Evolutionary conservation across 1,140 invertebrate genomes (phyloP).

Genomic region (Nebria ingens): DNA sequence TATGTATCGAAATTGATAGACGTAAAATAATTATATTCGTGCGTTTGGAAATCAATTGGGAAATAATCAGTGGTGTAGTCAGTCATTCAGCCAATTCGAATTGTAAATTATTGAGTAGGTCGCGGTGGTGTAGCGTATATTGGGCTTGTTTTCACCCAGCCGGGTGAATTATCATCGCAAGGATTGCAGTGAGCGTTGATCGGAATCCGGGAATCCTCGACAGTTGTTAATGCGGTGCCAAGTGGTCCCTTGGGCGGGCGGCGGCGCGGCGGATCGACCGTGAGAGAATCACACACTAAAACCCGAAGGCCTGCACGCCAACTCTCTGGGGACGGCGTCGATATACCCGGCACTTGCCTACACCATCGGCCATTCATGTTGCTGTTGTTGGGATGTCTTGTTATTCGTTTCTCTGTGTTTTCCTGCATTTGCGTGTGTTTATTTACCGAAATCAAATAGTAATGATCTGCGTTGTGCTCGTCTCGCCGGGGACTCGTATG

Average conservation of each 20-base stretch:
- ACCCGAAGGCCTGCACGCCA: too few species aligned
- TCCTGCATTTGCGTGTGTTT: not conserved
- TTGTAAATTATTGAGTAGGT: too few species aligned
- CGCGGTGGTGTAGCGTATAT: too few species aligned
- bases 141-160: too few species aligned
- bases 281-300: conserved; percentile 8
- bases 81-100: too few species aligned
- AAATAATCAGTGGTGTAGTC: too few species aligned
- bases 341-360: not conserved
- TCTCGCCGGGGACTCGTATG: not conserved
- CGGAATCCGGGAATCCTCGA: conserved; percentile 5
- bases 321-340: not conserved
- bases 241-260: conserved; percentile 9
- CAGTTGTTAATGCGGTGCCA: conserved; percentile 12
- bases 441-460: conserved; percentile 9
- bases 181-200: conserved; percentile 4
- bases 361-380: not conserved
- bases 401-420: too few species aligned
- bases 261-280: not conserved
- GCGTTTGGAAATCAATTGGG: too few species aligned
- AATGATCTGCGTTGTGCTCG: not conserved
- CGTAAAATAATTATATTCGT: too few species aligned
- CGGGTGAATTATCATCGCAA: conserved; percentile 1
- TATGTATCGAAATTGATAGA: too few species aligned
- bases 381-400: too few species aligned